Percentiles rank a stretch among this genome's conserved stretches.
phyloP scores from a whole-genome alignment of 2,888 invertebrate genomes.

The Elaeidobius kamerunicus region DNA sequence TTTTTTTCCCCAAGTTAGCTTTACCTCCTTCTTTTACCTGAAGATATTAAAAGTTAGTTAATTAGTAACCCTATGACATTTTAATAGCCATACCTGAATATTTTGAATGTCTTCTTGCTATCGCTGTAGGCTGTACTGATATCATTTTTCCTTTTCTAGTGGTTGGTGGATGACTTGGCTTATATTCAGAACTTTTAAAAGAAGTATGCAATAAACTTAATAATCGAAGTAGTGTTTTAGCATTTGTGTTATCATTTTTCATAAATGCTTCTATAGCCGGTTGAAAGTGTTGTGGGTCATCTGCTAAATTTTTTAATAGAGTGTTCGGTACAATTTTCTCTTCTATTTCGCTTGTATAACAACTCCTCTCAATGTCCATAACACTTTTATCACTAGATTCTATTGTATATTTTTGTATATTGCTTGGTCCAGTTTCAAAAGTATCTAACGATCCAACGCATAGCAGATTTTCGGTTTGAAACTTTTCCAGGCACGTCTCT shows the following conservation, averaged over 20 bases:
- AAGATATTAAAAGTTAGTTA: not conserved
- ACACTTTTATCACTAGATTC: not conserved
- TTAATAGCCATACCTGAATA: not conserved
- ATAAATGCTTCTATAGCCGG: slow-evolving; percentile 10
- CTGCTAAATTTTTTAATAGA: slow-evolving; percentile 5
- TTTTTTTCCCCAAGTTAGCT: not conserved
- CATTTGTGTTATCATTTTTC: slow-evolving; percentile 7
- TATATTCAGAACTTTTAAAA: not conserved
- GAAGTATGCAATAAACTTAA: not conserved
- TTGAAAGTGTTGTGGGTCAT: slow-evolving; percentile 13
- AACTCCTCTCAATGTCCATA: slow-evolving; percentile 4
- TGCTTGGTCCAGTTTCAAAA: slow-evolving; percentile 1
- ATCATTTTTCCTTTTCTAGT: not conserved
- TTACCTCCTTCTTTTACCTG: not conserved
- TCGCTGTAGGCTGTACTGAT: not conserved
- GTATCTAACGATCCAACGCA: slow-evolving; percentile 1
- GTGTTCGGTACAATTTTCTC: slow-evolving; percentile 3
- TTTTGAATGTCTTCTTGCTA: not conserved
- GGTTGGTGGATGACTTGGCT: not conserved
- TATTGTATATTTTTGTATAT: not conserved
- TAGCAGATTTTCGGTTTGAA: not conserved
- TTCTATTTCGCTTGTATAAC: slow-evolving; percentile 1
- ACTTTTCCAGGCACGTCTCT: not conserved
- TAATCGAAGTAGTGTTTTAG: not conserved
- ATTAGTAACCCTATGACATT: not conserved